Evolutionary conservation across 2,113 vertebrate genomes (phyloP).

Genomic region (Platichthys stellatus): DNA sequence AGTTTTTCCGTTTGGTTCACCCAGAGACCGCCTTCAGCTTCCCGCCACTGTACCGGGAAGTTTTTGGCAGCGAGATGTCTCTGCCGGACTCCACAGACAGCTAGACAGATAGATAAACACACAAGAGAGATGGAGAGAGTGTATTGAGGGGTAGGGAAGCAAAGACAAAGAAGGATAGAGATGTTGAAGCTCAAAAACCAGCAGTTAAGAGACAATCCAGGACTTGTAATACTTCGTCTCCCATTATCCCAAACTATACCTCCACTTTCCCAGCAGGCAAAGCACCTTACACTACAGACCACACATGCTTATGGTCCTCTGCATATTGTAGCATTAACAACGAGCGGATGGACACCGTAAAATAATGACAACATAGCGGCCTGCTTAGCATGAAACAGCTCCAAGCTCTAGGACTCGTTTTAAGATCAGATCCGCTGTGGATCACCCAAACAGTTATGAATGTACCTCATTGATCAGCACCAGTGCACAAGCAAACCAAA

Average conservation of each 20-base stretch:
- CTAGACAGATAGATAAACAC: constrained; percentile 71
- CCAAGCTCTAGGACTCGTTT: constrained; percentile 55
- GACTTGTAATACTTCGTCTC: constrained; percentile 71
- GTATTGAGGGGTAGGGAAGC: constrained; percentile 57
- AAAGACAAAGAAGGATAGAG: constrained; percentile 60
- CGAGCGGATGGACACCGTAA: constrained; percentile 45
- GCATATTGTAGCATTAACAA: constrained; percentile 76
- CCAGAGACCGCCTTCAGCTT: constrained; percentile 90
- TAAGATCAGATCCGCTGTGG: constrained; percentile 59
- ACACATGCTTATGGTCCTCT: constrained; percentile 67
- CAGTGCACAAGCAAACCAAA: constrained; percentile 70
- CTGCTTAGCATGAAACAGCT: constrained; percentile 52
- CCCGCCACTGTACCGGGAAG: constrained; percentile 91
- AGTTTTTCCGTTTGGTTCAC: constrained; percentile 91
- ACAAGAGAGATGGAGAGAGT: constrained; percentile 42
- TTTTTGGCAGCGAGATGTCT: constrained; percentile 88
- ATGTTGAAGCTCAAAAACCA: constrained; percentile 74
- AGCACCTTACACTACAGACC: constrained; percentile 80
- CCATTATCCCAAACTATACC: constrained; percentile 72
- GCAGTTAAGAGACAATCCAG: constrained; percentile 79
- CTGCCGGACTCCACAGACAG: constrained; percentile 83
- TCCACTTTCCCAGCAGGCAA: constrained; percentile 73
- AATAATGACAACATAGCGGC: constrained; percentile 43
- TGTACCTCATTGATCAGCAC: constrained; percentile 80
- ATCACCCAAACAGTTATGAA: constrained; percentile 75